Percentiles rank a stretch among this genome's conserved stretches.
These are phyloP conservation scores for Pristiophorus japonicus DNA, from an alignment of 2,113 vertebrate species.

Conservation along the genomic window DNA sequence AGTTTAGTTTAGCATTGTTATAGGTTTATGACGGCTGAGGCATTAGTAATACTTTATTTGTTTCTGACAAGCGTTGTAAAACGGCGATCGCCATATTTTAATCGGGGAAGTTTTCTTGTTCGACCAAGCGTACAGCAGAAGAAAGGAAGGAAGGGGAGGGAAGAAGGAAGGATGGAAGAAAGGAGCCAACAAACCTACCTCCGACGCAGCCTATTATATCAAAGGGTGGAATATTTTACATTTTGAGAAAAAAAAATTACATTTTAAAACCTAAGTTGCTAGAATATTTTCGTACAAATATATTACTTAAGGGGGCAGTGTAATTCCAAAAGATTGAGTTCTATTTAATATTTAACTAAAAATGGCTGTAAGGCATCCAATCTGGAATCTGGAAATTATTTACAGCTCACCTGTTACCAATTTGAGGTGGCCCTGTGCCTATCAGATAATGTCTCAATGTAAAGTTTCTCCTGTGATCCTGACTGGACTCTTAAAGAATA, in stretches of 20 bases:
- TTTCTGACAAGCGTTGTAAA: background rate
- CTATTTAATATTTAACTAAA: constrained; percentile 2
- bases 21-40: background rate
- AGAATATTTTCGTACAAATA: background rate
- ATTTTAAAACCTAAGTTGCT: background rate
- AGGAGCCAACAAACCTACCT: background rate
- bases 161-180: background rate
- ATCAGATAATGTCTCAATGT: background rate
- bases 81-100: background rate
- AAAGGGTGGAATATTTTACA: background rate
- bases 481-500: background rate
- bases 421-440: background rate
- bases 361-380: background rate
- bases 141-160: too few species aligned
- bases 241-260: too few species aligned
- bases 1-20: background rate
- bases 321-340: background rate
- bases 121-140: background rate
- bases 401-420: background rate
- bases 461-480: background rate
- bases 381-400: background rate
- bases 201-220: background rate
- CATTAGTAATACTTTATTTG: background rate
- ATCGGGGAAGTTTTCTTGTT: background rate
- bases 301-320: background rate